Percentiles rank a stretch among this genome's conserved stretches.
Conservation (phyloP, 2,888 invertebrate genomes). For the Cheilosia impressa region DNA sequence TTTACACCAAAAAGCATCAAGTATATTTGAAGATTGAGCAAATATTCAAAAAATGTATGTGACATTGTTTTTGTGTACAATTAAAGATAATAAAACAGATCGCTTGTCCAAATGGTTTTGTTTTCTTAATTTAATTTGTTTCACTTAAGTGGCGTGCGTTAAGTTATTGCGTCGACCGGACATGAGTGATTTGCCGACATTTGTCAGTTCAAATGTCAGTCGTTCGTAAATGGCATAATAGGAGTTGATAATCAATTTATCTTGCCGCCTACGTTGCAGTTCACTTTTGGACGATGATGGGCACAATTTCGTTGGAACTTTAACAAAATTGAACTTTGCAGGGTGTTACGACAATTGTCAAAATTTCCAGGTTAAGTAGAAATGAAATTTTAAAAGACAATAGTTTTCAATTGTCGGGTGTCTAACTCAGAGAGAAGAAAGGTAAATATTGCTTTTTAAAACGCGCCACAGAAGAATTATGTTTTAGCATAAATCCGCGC, state of each 20-base stretch:
- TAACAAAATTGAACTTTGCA: constrained; percentile 11
- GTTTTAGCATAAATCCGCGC: no score
- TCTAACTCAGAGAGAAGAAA: no score
- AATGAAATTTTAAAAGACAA: neutral
- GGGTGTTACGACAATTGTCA: neutral
- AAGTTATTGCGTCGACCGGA: no score
- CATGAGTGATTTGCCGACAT: no score
- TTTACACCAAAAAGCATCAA: neutral
- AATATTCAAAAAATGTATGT: constrained; percentile 33
- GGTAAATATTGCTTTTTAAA: no score
- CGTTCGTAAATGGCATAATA: neutral
- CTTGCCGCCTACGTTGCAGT: neutral
- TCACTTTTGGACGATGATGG: neutral
- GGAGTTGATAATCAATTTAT: neutral
- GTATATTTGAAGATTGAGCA: constrained; percentile 30
- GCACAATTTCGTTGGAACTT: neutral
- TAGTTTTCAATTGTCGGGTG: no score
- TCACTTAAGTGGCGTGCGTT: no score
- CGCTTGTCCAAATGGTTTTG: neutral
- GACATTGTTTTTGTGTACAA: neutral
- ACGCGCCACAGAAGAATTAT: no score
- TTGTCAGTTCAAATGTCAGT: no score
- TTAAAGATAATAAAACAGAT: neutral
- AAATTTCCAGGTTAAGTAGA: neutral
- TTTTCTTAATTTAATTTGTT: no score